Conservation (phyloP, 2,797 vertebrate genomes). For the Todus mexicanus region DNA sequence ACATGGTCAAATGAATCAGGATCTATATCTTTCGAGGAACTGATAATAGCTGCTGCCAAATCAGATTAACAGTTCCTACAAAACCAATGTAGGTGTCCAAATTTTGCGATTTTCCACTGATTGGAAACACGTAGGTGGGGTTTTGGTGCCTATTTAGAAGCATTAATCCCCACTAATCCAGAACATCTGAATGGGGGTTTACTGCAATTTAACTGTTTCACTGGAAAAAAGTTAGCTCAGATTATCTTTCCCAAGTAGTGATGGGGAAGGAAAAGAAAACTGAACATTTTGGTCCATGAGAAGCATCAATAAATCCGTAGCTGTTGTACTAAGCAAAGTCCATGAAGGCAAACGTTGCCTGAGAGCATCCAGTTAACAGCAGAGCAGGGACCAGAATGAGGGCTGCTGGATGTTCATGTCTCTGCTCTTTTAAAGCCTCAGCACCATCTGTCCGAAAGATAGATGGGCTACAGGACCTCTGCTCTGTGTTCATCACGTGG, state of each 20-base stretch:
- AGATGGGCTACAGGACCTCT: not conserved
- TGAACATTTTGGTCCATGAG: not conserved
- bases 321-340: not conserved
- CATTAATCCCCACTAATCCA: not conserved
- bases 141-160: not conserved
- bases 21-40: conserved; percentile 15
- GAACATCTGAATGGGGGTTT: not conserved
- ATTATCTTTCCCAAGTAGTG: not conserved
- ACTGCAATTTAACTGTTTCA: not conserved
- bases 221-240: not conserved
- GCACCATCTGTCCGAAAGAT: too few species aligned
- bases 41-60: not conserved
- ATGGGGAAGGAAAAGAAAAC: not conserved
- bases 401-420: not conserved
- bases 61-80: not conserved
- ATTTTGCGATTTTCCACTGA: not conserved
- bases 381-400: not conserved
- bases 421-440: not conserved
- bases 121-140: not conserved
- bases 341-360: not conserved
- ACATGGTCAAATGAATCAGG: not conserved
- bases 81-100: not conserved
- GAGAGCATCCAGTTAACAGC: not conserved
- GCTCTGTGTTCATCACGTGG: not conserved
- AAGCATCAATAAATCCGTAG: not conserved